Percentiles rank a stretch among this genome's conserved stretches.
Conservation (phyloP, 2,888 invertebrate species). For the Cinara cedri region DNA sequence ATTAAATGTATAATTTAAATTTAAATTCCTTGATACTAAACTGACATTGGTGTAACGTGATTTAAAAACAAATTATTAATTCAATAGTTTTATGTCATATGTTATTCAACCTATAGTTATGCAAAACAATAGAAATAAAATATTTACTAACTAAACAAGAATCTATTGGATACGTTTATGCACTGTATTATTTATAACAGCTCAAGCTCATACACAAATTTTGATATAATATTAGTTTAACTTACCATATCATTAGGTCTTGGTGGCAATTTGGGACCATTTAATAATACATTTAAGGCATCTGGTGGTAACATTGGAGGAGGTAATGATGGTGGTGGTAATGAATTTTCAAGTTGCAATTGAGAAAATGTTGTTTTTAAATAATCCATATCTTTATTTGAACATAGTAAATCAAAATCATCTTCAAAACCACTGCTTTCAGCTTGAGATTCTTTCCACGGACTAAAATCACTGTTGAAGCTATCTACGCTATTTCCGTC, state of each 20-base stretch:
- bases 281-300: slow-evolving; percentile 61
- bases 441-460: slow-evolving; percentile 68
- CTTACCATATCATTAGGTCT: slow-evolving; percentile 58
- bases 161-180: no score
- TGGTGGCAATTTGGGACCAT: slow-evolving; percentile 60
- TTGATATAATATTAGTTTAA: slow-evolving; percentile 1
- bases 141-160: no score
- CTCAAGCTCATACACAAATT: not conserved
- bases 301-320: slow-evolving; percentile 76
- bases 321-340: slow-evolving; percentile 80
- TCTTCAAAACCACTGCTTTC: slow-evolving; percentile 85
- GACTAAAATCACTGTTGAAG: slow-evolving; percentile 73
- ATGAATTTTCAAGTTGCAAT: slow-evolving; percentile 61
- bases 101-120: no score
- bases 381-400: slow-evolving; percentile 57
- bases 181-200: no score
- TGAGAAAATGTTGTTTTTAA: slow-evolving; percentile 44
- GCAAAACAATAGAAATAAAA: no score
- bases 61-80: no score
- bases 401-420: slow-evolving; percentile 72
- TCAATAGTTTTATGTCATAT: no score
- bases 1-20: no score
- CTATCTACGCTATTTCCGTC: slow-evolving; percentile 78
- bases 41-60: no score
- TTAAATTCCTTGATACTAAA: no score